phyloP scores from a whole-genome alignment of 30 jellyfish, hydroid and myxozoan species.

The Hydractinia symbiolongicarpus region DNA sequence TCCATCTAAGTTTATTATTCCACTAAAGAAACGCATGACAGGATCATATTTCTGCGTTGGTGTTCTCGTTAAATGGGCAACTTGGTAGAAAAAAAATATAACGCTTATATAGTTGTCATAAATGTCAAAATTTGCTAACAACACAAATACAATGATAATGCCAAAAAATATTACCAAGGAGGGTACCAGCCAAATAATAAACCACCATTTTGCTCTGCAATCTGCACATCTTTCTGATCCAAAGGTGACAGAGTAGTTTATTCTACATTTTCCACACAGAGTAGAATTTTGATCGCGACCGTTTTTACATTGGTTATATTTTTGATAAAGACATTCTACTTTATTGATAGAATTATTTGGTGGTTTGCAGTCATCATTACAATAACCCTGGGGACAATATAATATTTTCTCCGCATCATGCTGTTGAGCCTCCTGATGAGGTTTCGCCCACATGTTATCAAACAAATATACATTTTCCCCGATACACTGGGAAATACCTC shows the following conservation, averaged over 20 bases:
- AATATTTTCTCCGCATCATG: background rate
- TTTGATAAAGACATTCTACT: background rate
- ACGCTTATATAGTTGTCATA: background rate
- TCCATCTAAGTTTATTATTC: slow-evolving; percentile 3
- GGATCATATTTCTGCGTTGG: slow-evolving; percentile 1
- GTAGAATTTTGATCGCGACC: slow-evolving; percentile 22
- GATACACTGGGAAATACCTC: background rate
- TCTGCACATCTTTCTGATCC: slow-evolving; percentile 17
- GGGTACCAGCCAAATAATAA: background rate
- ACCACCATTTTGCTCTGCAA: background rate
- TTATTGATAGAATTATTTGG: background rate
- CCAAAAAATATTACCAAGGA: background rate
- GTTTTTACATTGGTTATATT: background rate
- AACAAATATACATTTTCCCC: slow-evolving; percentile 8
- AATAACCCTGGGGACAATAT: slow-evolving; percentile 20
- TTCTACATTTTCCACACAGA: slow-evolving; percentile 15
- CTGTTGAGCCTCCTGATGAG: background rate
- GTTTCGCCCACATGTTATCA: slow-evolving; percentile 20
- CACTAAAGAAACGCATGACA: background rate
- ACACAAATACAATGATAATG: background rate
- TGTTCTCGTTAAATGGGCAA: background rate
- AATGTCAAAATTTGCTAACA: background rate
- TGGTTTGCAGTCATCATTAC: background rate
- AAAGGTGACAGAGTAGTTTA: slow-evolving; percentile 5
- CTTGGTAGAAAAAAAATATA: background rate